These are phyloP conservation scores for Junco hyemalis DNA, from an alignment of 2,113 vertebrate genomes.

Conservation along the genomic window DNA sequence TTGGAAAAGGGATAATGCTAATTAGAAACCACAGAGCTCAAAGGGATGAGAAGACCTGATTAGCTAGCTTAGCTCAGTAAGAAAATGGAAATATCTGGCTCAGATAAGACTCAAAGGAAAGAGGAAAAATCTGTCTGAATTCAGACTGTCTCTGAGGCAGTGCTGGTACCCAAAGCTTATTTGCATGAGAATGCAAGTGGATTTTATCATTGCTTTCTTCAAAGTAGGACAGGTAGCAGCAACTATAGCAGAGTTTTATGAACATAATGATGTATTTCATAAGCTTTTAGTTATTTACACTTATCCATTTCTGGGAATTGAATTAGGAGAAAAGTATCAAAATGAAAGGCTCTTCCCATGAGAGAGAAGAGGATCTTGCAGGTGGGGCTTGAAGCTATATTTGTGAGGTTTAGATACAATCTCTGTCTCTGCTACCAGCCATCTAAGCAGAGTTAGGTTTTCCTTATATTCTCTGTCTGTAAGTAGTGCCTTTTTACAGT, in stretches of 20 bases:
- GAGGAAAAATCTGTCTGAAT: background rate
- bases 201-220: background rate
- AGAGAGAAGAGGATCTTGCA: background rate
- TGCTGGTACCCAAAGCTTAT: background rate
- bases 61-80: background rate
- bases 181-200: background rate
- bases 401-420: background rate
- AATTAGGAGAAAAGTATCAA: background rate
- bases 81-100: conserved; percentile 6
- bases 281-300: background rate
- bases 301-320: background rate
- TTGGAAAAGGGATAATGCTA: conserved; percentile 9
- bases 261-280: background rate
- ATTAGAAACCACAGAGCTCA: conserved; percentile 1
- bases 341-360: background rate
- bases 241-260: background rate
- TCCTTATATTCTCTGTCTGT: accelerated
- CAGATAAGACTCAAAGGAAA: background rate
- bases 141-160: background rate
- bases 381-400: background rate
- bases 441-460: background rate
- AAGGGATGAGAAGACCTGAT: background rate
- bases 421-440: background rate
- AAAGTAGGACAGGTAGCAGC: background rate
- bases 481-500: background rate